Evolutionary conservation across 2,113 vertebrate species (phyloP).

Genomic region (Sisor rabdophorus): DNA sequence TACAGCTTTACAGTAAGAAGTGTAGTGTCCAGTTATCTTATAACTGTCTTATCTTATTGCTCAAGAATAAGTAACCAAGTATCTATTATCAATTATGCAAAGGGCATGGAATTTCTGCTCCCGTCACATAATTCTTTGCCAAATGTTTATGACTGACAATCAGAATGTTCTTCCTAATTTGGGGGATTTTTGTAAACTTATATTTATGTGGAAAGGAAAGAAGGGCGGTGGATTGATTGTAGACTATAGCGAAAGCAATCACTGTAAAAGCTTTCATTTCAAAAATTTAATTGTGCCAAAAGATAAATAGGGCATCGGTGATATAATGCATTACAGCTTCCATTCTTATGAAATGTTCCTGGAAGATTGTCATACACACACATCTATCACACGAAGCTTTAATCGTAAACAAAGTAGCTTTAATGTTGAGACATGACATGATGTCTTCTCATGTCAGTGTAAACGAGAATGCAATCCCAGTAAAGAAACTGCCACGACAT

Average conservation of each 20-base stretch:
- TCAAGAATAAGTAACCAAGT: not conserved
- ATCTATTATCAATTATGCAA: conserved; percentile 30
- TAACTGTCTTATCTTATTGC: not conserved
- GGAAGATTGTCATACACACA: not conserved
- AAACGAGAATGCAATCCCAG: not conserved
- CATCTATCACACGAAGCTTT: conserved; percentile 15
- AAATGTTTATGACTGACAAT: conserved; percentile 3
- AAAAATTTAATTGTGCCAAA: conserved; percentile 31
- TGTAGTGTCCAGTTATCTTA: conserved; percentile 1
- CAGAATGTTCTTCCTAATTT: not conserved
- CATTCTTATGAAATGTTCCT: conserved; percentile 30
- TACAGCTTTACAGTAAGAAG: conserved; percentile 85
- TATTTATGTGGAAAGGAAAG: conserved; percentile 12
- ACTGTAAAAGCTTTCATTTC: conserved; percentile 36
- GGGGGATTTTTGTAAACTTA: conserved; percentile 5
- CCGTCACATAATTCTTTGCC: conserved; percentile 20
- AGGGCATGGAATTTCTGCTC: conserved; percentile 25
- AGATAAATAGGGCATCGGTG: conserved; percentile 23
- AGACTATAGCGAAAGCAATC: conserved; percentile 38
- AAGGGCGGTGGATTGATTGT: conserved; percentile 32
- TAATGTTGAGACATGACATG: not conserved
- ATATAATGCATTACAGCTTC: conserved; percentile 19
- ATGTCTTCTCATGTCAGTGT: not conserved
- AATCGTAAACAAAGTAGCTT: conserved; percentile 22
- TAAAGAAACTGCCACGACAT: not conserved